Base-by-base conservation (phyloP, 1,140 invertebrate genomes). In the Nomia melanderi region DNA sequence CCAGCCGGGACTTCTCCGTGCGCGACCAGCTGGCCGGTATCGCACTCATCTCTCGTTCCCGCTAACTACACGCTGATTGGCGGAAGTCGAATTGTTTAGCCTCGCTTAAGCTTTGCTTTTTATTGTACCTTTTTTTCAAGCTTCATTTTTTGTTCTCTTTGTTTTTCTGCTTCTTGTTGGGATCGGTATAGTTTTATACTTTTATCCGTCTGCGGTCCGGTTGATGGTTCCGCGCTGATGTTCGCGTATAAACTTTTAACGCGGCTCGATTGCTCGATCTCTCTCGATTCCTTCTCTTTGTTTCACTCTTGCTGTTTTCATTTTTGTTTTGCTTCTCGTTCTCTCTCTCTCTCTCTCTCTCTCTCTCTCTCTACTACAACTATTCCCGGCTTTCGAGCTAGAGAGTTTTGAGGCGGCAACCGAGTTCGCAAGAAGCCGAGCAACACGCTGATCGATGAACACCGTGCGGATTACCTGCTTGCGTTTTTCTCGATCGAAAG, bases 61-160 rank as follows among this genome's bases (percentile, higher is more conserved):
- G 47, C 47, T 50, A 50, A 50, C 47, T 50, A 50, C n/a, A 50
- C 47, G 47, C 47, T 50, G 47, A 50, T 50, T 50, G 47, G 47
- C 47, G 47, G n/a, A 50, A 50, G n/a, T 20, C 47, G 47, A 50
- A 50, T 50, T 50, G 47, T 50, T 50, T 50, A n/a, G 47, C 47
- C 47, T 7, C 20, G 47, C 7, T 17, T 20, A n/a, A 17, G 41
- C 20, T 44, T 44, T 17, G 41, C 41, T 17, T 44, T 44, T 44
- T 44, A 17, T 44, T 44, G n/a, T 44, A 5, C 41, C 12, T 17
- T 17, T 20, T 44, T 44, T 44, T 17, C 12, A n/a, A n/a, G n/a
- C n/a, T 6, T n/a, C 6, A 7, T 50, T n/a, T 17, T 50, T 50
- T n/a, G 47, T 20, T n/a, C 20, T 17, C 5, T 6, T 12, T 1